Evolutionary conservation across 23 tunicate genomes (phyloP).

Genomic region (Phallusia fumigata): DNA sequence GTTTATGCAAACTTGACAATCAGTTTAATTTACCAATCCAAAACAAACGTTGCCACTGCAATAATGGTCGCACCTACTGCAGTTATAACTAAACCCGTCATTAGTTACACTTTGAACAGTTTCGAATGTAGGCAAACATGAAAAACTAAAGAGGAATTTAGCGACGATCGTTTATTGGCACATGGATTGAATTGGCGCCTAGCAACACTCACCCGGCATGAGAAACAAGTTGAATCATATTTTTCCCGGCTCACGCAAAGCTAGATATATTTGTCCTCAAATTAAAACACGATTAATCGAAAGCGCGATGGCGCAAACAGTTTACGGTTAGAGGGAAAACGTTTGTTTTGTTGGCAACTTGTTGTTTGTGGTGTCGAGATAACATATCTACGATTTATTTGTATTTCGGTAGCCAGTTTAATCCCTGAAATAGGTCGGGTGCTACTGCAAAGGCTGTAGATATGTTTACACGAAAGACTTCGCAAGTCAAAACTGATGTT

Average conservation of each 20-base stretch:
- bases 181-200: not conserved
- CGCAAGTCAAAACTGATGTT: too few species aligned
- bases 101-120: too few species aligned
- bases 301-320: not conserved
- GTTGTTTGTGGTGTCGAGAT: not conserved
- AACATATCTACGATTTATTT: slow-evolving; percentile 4
- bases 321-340: not conserved
- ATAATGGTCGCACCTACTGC: too few species aligned
- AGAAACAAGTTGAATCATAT: not conserved
- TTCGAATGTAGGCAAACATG: too few species aligned
- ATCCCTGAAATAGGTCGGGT: not conserved
- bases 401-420: not conserved
- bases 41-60: too few species aligned
- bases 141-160: too few species aligned
- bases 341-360: not conserved
- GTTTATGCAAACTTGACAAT: not conserved
- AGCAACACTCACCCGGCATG: not conserved
- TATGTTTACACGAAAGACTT: too few species aligned
- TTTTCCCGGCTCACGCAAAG: too few species aligned
- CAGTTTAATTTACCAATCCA: too few species aligned
- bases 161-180: too few species aligned
- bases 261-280: not conserved
- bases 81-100: too few species aligned
- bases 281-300: not conserved
- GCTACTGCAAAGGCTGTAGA: not conserved